These are phyloP conservation scores for Cotesia vestalis DNA, from an alignment of 1,140 invertebrate species.

Conservation along the genomic window DNA sequence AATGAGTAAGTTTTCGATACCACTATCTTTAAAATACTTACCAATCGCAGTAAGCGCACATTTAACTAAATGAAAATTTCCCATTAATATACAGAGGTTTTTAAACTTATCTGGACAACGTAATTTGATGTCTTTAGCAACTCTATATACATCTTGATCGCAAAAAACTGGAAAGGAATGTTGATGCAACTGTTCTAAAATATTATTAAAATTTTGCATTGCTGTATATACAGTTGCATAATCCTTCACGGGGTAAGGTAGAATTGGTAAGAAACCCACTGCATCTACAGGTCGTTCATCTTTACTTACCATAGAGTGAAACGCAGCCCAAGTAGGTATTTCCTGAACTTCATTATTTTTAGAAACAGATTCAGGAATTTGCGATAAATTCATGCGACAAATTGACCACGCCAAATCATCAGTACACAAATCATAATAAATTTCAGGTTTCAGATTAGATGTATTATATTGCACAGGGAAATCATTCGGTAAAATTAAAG, in stretches of 20 bases:
- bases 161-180: constrained; percentile 22
- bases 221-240: constrained; percentile 29
- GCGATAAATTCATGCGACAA: constrained; percentile 20
- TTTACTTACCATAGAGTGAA: constrained; percentile 9
- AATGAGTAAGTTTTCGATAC: constrained; percentile 29
- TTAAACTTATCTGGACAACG: constrained; percentile 26
- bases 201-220: constrained; percentile 14
- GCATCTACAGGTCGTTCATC: constrained; percentile 22
- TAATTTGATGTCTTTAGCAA: constrained; percentile 13
- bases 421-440: not conserved
- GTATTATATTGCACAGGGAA: not conserved
- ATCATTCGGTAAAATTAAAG: constrained; percentile 8
- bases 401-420: constrained; percentile 10
- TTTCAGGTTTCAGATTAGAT: not conserved
- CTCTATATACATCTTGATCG: constrained; percentile 17
- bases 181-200: constrained; percentile 25
- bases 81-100: constrained; percentile 29
- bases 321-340: constrained; percentile 24
- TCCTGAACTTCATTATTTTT: constrained; percentile 2
- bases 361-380: not conserved
- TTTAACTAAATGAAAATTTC: constrained; percentile 37
- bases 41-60: constrained; percentile 25
- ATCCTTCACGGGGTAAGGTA: constrained; percentile 26
- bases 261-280: constrained; percentile 18
- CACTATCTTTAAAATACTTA: constrained; percentile 35